Base-by-base conservation (phyloP, 2,888 invertebrate species). In the Dryobotodes eremita region DNA sequence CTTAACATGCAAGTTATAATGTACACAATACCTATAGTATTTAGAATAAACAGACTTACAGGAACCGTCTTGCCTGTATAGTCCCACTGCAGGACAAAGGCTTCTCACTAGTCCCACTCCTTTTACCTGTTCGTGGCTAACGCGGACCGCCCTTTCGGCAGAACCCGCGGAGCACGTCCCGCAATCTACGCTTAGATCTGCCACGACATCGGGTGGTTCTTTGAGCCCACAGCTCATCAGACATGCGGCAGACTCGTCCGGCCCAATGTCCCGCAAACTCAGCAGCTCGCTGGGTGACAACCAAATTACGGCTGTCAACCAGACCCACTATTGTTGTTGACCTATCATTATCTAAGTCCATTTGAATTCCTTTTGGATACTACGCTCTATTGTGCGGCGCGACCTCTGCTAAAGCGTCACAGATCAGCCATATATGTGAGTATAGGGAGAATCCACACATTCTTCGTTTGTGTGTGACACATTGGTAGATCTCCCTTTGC, bases 381-480 rank as follows among this genome's bases (percentile, higher is more conserved):
- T 20, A 26, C 10, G 17, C 11, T 66, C 10, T 17, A 26, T 46
- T 46, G n/a, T 26, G 17, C 5, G 31, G 31, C 31, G 31, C 62
- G 36, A 31, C 36, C 11, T 36, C 23, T 36, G 64, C 64, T 64
- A 23, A 23, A 64, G 23, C 13, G 2, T 36, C 23, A 62, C 15
- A 23, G 36, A 23, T 36, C 36, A 65, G n/a, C 64, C 23, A 15
- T 42, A 15, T 42, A 15, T 42, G 42, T n/a, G 42, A 42, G 36
- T 42, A 42, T 42, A 36, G 8, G 42, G 4, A 42, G 42, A 65
- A 65, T 15, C 8, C 36, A n/a, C 17, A 17, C 64, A n/a, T 42
- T 65, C 17, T 65, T n/a, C n/a, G 42, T 15, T n/a, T n/a, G 65
- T n/a, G 65, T n/a, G 65, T n/a, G 65, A 17, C 65, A 42, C n/a